Conservation (phyloP, 2,797 vertebrate genomes). For the Notolepis coatsorum region DNA sequence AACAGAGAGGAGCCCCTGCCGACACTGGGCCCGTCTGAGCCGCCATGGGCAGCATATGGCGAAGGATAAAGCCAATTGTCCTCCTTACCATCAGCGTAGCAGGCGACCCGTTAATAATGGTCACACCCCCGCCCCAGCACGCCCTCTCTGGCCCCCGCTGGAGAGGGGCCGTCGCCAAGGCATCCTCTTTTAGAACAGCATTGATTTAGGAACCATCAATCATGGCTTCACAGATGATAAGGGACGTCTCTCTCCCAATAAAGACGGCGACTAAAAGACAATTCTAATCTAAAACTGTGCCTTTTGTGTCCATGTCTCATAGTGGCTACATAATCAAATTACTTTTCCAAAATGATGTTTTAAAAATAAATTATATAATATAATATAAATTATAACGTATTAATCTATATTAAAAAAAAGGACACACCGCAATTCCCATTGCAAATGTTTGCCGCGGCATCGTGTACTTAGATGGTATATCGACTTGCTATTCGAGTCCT, state of each 20-base stretch:
- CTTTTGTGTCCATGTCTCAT: conserved; percentile 1
- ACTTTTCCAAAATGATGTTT: neutral
- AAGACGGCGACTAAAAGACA: conserved; percentile 31
- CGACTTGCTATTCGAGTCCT: conserved; percentile 75
- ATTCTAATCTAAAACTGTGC: conserved; percentile 18
- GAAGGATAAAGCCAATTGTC: conserved; percentile 86
- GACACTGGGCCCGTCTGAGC: conserved; percentile 80
- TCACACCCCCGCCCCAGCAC: conserved; percentile 82
- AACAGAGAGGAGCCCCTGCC: conserved; percentile 80
- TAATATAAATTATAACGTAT: neutral
- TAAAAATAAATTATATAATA: conserved; percentile 1
- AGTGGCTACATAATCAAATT: neutral
- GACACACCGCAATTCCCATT: conserved; percentile 11
- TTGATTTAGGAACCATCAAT: conserved; percentile 81
- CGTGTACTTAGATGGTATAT: conserved; percentile 70
- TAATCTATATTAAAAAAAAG: neutral
- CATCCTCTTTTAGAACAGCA: conserved; percentile 73
- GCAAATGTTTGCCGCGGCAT: conserved; percentile 50
- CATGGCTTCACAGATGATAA: conserved; percentile 71
- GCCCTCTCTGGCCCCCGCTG: conserved; percentile 70
- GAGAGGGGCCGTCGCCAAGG: conserved; percentile 72
- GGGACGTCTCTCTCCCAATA: conserved; percentile 48
- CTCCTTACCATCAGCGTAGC: conserved; percentile 82
- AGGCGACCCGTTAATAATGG: conserved; percentile 86
- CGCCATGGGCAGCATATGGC: conserved; percentile 84